Conservation (phyloP, 2,797 vertebrate species). For the Pangasius mekongensis region DNA sequence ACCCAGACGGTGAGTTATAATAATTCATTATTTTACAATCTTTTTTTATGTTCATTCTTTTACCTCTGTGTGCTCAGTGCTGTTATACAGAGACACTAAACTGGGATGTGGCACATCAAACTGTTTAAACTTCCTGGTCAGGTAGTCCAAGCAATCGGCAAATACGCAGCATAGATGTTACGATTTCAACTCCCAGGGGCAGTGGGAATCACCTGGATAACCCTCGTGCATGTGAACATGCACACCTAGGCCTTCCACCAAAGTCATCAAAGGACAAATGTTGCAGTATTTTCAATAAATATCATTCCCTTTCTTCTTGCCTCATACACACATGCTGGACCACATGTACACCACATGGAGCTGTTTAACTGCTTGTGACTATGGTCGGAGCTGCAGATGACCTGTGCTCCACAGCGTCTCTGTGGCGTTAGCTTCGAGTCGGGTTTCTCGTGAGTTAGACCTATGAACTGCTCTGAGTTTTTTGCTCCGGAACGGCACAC, state of each 20-base stretch:
- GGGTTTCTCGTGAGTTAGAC: neutral
- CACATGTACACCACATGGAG: constrained; percentile 12
- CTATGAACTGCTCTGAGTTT: neutral
- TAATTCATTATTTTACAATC: neutral
- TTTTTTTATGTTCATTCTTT: too few relatives aligned
- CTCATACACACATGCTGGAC: neutral
- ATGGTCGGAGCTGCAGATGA: neutral
- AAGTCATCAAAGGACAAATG: neutral
- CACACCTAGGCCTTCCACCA: neutral
- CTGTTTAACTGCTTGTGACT: neutral
- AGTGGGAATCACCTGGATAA: neutral
- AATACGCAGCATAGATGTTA: neutral
- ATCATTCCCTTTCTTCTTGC: neutral
- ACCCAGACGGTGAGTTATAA: neutral
- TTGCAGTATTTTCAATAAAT: neutral
- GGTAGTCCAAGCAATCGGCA: neutral
- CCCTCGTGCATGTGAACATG: neutral
- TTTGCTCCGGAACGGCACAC: neutral
- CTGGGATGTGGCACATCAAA: neutral
- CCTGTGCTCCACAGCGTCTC: neutral
- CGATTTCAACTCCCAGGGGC: neutral
- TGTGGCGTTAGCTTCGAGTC: too few relatives aligned
- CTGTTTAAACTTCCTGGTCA: neutral
- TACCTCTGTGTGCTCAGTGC: too few relatives aligned
- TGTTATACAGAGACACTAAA: neutral